Conservation (phyloP, 2,113 vertebrate species). For the Pseudonaja textilis region DNA sequence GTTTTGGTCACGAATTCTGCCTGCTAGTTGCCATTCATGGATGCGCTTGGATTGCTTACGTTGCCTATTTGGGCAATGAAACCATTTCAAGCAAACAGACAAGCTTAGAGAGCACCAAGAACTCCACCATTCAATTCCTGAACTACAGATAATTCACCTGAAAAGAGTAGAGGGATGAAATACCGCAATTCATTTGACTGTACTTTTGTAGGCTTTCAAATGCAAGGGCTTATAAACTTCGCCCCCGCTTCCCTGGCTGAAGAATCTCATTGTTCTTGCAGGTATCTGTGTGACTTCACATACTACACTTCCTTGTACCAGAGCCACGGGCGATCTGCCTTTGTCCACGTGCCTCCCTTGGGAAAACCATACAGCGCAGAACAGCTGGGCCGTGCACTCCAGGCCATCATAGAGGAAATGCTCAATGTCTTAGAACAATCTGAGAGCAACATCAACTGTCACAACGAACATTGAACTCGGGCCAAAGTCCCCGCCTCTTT, state of each 20-base stretch:
- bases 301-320: constrained; percentile 90
- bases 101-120: not conserved
- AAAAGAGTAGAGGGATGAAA: not conserved
- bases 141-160: not conserved
- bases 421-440: constrained; percentile 74
- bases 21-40: not conserved
- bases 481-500: not conserved
- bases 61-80: not conserved
- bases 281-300: constrained; percentile 94
- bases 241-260: not conserved
- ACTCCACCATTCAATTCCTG: not conserved
- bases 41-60: not conserved
- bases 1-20: not conserved
- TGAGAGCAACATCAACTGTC: constrained; percentile 72
- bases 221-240: not conserved
- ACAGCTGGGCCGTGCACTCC: constrained; percentile 83
- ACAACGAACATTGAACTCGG: constrained; percentile 73
- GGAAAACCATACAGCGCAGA: constrained; percentile 83
- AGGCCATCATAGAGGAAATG: constrained; percentile 83
- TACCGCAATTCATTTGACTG: not conserved
- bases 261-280: constrained; percentile 42
- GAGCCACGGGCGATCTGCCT: constrained; percentile 79
- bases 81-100: not conserved
- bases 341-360: constrained; percentile 89
- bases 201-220: not conserved